Percentiles rank a stretch among this genome's conserved stretches.
Conservation (phyloP, 2,797 vertebrate genomes). For the Clarias fuscus region DNA sequence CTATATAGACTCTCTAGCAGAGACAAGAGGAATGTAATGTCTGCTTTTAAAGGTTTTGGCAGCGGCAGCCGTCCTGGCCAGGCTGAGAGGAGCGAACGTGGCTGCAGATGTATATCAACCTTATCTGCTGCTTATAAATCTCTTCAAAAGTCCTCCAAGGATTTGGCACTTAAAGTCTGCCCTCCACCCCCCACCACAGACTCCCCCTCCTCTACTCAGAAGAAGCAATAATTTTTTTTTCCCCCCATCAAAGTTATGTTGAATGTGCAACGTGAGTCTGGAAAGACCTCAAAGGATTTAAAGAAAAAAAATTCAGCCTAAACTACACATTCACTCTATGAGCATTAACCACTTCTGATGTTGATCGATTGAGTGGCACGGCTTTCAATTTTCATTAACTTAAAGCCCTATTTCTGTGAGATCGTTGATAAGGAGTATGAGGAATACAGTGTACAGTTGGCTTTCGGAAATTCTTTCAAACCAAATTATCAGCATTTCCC, state of each 20-base stretch:
- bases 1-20: slow-evolving; percentile 45
- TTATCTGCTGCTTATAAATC: slow-evolving; percentile 73
- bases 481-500: neutral
- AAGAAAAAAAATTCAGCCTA: slow-evolving; percentile 7
- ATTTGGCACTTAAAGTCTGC: slow-evolving; percentile 55
- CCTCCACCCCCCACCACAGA: neutral
- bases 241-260: slow-evolving; percentile 43
- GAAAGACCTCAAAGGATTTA: slow-evolving; percentile 4
- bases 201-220: neutral
- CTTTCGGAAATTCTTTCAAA: neutral
- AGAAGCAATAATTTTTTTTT: slow-evolving; percentile 27
- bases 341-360: neutral
- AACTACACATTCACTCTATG: neutral
- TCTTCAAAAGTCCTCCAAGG: slow-evolving; percentile 59
- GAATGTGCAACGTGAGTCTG: slow-evolving; percentile 13
- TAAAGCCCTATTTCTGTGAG: neutral
- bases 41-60: slow-evolving; percentile 66
- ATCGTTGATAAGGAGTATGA: neutral
- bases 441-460: no score
- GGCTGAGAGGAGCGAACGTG: slow-evolving; percentile 60
- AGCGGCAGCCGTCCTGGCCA: slow-evolving; percentile 55
- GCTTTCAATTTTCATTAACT: neutral
- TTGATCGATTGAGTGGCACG: neutral
- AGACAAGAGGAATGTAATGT: slow-evolving; percentile 67
- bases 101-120: slow-evolving; percentile 70